A percentile compares a stretch with the other conserved stretches of the same genome.
These are phyloP conservation scores for Phoxinus dragarum DNA, from an alignment of 2,797 vertebrate genomes.

Conservation along the genomic window DNA sequence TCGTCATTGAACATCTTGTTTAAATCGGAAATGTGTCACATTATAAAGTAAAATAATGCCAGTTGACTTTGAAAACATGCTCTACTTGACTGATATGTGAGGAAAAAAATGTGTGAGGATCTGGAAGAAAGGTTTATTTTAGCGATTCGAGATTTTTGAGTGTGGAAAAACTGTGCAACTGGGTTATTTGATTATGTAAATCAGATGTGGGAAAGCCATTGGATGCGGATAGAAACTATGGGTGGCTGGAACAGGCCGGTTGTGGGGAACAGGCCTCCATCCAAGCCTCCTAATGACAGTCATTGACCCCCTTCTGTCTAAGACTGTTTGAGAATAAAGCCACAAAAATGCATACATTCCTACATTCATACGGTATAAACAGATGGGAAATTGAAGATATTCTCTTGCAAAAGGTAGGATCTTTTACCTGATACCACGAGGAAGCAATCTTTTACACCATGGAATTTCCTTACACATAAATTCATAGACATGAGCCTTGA, in stretches of 20 bases:
- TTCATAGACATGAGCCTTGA: neutral
- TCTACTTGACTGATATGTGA: constrained; percentile 40
- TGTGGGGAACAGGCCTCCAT: constrained; percentile 48
- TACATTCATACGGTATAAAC: constrained; percentile 75
- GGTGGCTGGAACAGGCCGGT: constrained; percentile 45
- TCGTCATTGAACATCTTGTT: neutral
- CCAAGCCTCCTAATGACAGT: constrained; percentile 64
- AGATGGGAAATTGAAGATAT: constrained; percentile 70
- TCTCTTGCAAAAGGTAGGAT: constrained; percentile 51
- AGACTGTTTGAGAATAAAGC: constrained; percentile 69
- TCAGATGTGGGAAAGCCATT: constrained; percentile 56
- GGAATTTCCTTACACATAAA: constrained; percentile 24
- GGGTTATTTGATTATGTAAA: constrained; percentile 71
- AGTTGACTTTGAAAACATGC: constrained; percentile 10
- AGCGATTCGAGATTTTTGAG: constrained; percentile 63
- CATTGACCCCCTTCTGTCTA: constrained; percentile 67
- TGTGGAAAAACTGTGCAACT: constrained; percentile 63
- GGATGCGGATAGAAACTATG: constrained; percentile 47
- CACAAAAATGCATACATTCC: constrained; percentile 75
- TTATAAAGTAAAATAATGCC: neutral
- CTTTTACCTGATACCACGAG: constrained; percentile 62
- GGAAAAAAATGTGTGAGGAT: constrained; percentile 42
- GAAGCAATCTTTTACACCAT: constrained; percentile 20
- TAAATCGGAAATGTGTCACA: neutral
- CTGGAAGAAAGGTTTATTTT: constrained; percentile 50